Evolutionary conservation across 2,113 vertebrate genomes (phyloP), one percentile per base, ranked within the genome.

Genomic region (Sminthopsis crassicaudata): DNA sequence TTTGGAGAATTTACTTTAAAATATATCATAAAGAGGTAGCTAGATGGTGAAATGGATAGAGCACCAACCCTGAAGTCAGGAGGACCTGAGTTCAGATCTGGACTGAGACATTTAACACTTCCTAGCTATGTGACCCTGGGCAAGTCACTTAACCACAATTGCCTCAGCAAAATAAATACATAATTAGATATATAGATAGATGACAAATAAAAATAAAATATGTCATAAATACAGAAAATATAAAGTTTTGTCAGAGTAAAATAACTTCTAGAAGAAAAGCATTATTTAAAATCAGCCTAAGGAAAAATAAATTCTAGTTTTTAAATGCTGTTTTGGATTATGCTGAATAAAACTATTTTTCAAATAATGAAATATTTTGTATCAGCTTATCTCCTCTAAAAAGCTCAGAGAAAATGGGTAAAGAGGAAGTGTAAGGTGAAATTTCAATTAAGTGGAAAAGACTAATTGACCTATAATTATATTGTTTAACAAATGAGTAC

Each of bases 311-410:
- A n/a, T 93, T 84, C 26, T 52, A 3, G 22, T 54, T n/a, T 90
- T 36, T 92, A 67, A 67, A 27, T 22, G 53, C 89, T 94, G 60
- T n/a, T 88, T 94, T 93, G 48, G 93, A 48, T 93, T 93, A 93
- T 53, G 52, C 36, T 91, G 26, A 88, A 46, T 91, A 48, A 91
- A 93, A 91, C 89, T 91, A 92, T 90, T 93, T 96, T 95, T 91
- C 7, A 67, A 9, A 30, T 93, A 14, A 94, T 90, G 4, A 88
- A 9, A 30, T 94, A 14, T 16, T 95, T 46, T 94, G 2, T 1
- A 60, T 92, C 53, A 89, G 23, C 12, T 7, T 89, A 0, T 91
- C 22, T 54, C 90, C 92, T 92, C n/a, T 67, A 96, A 95, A 84
- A 42, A 53, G 46, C 42, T 90, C 96, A 27, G 92, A 89, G 46